Evolutionary conservation across 2,797 vertebrate genomes (phyloP).

Genomic region (Monodelphis domestica): DNA sequence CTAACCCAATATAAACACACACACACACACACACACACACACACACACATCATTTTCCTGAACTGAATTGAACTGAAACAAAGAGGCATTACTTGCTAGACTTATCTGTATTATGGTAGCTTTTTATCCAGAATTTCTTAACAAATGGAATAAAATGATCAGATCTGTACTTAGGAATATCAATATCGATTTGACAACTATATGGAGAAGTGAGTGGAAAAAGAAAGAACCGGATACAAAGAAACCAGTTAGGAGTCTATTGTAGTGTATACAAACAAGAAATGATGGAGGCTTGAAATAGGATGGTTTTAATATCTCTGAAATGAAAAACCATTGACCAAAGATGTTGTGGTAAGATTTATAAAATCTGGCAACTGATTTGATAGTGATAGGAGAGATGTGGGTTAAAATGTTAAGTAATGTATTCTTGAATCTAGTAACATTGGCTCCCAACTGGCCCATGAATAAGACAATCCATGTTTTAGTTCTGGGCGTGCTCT

Average conservation of each 20-base stretch:
- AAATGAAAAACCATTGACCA: no score
- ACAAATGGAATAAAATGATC: not conserved
- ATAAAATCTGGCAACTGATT: no score
- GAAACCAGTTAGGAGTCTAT: not conserved
- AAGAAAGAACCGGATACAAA: not conserved
- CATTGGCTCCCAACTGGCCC: no score
- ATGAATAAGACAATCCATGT: no score
- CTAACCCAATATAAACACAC: not conserved
- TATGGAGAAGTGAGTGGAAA: not conserved
- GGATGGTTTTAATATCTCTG: no score
- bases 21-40: not conserved
- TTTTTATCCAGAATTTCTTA: not conserved
- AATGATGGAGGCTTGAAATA: no score
- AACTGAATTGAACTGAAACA: not conserved
- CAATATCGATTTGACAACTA: not conserved
- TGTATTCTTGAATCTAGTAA: no score
- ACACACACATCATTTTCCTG: not conserved
- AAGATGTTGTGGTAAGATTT: no score
- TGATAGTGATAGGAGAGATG: no score
- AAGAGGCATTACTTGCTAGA: no score
- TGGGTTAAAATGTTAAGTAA: no score
- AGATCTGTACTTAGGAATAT: not conserved
- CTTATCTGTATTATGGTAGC: not conserved
- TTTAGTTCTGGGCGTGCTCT: no score
- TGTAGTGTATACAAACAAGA: not conserved